Evolutionary conservation across 2,113 vertebrate genomes (phyloP).

Genomic region (Stictonetta naevosa): DNA sequence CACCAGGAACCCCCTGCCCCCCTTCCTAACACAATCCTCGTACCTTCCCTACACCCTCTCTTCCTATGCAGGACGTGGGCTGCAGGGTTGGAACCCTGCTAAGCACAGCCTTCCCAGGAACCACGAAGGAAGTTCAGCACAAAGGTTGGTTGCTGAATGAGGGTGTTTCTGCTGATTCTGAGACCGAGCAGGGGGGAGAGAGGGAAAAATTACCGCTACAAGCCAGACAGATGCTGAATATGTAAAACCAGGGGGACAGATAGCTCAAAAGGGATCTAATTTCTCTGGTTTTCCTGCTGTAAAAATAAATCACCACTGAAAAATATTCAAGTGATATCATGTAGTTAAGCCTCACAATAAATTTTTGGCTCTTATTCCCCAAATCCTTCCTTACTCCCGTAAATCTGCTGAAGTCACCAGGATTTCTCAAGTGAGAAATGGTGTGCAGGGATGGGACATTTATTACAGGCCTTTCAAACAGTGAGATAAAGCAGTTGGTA

Average conservation of each 20-base stretch:
- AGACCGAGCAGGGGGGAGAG: neutral
- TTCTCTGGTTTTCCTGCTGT: neutral
- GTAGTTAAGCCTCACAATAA: neutral
- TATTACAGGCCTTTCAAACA: neutral
- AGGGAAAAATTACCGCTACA: neutral
- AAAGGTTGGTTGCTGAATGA: neutral
- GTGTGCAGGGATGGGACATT: neutral
- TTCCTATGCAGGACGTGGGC: rapidly evolving
- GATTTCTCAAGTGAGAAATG: neutral
- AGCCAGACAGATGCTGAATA: neutral
- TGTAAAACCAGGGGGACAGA: neutral
- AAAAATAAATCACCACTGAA: neutral
- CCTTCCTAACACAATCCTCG: neutral
- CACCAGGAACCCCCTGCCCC: neutral
- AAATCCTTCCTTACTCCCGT: neutral
- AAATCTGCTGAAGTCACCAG: neutral
- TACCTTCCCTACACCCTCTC: neutral
- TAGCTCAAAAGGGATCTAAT: neutral
- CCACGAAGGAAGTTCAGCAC: neutral
- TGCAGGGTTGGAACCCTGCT: neutral
- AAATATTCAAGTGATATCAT: neutral
- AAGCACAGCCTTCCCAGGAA: neutral
- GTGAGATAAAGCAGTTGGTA: neutral
- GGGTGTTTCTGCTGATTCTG: neutral
- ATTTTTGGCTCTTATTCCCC: neutral